These are phyloP conservation scores for Hemiprocne comata DNA, from an alignment of 2,113 vertebrate species.

Conservation along the genomic window DNA sequence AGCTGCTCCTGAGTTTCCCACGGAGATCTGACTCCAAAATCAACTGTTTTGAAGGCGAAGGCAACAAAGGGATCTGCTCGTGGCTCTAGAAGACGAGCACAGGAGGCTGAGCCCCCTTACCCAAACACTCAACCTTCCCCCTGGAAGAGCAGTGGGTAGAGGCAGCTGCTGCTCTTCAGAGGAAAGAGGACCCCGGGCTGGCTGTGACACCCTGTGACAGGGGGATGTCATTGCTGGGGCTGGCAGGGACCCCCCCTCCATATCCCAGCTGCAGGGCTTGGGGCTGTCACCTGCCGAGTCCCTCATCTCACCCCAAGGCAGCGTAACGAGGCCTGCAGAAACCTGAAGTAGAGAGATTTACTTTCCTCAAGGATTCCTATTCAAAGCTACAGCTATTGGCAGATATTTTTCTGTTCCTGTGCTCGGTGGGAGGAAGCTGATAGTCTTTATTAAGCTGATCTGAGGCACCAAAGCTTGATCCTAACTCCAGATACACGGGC, in stretches of 20 bases:
- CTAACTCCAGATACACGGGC: neutral
- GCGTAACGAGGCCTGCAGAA: accelerated
- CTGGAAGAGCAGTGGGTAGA: neutral
- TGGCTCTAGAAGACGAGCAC: neutral
- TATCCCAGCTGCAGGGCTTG: neutral
- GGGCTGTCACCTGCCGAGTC: neutral
- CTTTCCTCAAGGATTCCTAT: neutral
- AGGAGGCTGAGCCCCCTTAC: neutral
- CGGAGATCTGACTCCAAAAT: neutral
- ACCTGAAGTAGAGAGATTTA: neutral
- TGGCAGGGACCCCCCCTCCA: neutral
- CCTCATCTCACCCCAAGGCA: neutral
- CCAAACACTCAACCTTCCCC: neutral
- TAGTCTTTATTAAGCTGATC: constrained; percentile 42
- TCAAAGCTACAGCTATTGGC: neutral
- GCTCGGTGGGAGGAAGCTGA: neutral
- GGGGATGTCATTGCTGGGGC: neutral
- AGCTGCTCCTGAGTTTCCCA: neutral
- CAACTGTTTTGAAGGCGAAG: neutral
- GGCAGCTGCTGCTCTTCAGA: neutral
- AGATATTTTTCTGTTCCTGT: neutral
- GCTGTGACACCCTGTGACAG: neutral
- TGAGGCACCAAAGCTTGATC: neutral
- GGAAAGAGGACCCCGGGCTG: neutral
- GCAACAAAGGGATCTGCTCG: neutral